These are phyloP conservation scores for Psilanteris sp. DNA, from an alignment of 1,140 invertebrate species.

Conservation along the genomic window DNA sequence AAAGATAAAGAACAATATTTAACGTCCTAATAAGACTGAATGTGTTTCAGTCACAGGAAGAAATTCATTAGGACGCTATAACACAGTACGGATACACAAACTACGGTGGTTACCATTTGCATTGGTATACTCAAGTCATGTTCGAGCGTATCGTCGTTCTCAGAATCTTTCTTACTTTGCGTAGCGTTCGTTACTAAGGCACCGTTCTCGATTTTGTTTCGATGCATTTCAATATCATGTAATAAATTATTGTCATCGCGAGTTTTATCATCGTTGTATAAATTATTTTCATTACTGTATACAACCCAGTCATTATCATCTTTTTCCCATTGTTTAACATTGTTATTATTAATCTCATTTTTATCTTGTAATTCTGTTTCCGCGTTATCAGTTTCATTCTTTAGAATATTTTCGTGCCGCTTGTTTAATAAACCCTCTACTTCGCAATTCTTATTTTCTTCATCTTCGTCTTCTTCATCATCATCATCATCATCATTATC, in stretches of 20 bases:
- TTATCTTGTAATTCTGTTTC: slow-evolving; percentile 6
- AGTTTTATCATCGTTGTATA: slow-evolving; percentile 64
- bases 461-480: too few relatives aligned
- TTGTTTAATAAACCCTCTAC: too few relatives aligned
- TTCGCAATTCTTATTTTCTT: too few relatives aligned
- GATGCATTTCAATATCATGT: slow-evolving; percentile 26
- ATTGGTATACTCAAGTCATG: slow-evolving; percentile 75
- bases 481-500: too few relatives aligned
- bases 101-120: slow-evolving; percentile 79
- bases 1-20: slow-evolving; percentile 26
- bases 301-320: slow-evolving; percentile 68
- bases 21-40: slow-evolving; percentile 27
- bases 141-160: slow-evolving; percentile 66
- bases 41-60: slow-evolving; percentile 71
- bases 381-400: too few relatives aligned
- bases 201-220: slow-evolving; percentile 64
- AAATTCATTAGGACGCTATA: slow-evolving; percentile 79
- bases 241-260: slow-evolving; percentile 32
- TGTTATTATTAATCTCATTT: slow-evolving; percentile 60
- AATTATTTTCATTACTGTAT: slow-evolving; percentile 68
- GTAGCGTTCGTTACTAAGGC: slow-evolving; percentile 68
- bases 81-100: slow-evolving; percentile 79
- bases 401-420: too few relatives aligned
- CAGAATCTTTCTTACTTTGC: slow-evolving; percentile 67
- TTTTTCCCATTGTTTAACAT: slow-evolving; percentile 54